These are phyloP conservation scores for Tetranychus urticae DNA, from an alignment of 1,140 invertebrate species.

Conservation along the genomic window DNA sequence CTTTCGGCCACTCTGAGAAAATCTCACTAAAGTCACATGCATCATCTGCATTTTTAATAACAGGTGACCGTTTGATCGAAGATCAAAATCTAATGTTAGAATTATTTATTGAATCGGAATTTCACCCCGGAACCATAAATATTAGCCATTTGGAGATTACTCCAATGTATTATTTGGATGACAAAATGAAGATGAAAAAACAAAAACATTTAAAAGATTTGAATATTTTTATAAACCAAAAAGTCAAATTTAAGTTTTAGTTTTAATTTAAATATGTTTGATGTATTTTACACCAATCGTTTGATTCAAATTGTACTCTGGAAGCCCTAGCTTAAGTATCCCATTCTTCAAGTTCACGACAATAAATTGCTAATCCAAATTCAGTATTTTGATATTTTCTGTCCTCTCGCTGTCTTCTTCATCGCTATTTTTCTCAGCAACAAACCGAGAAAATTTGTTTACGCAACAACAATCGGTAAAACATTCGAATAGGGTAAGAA, in stretches of 20 bases:
- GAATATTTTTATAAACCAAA: background rate
- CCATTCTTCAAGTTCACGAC: slow-evolving; percentile 78
- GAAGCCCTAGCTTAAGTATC: slow-evolving; percentile 49
- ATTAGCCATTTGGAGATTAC: background rate
- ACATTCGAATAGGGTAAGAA: background rate
- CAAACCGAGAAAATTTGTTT: background rate
- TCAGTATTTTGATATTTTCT: slow-evolving; percentile 98
- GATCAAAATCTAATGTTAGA: too few relatives aligned
- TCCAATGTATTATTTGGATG: background rate
- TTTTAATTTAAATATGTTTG: background rate
- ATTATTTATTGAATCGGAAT: background rate
- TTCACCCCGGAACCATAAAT: background rate
- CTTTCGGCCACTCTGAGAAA: too few relatives aligned
- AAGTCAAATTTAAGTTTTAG: background rate
- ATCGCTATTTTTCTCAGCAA: background rate
- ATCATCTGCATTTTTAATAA: too few relatives aligned
- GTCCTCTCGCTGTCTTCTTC: slow-evolving; percentile 38
- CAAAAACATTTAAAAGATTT: background rate
- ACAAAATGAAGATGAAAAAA: background rate
- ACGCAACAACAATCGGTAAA: background rate
- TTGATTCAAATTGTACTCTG: background rate
- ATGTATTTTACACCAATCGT: background rate
- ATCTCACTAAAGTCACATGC: too few relatives aligned
- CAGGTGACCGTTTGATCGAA: too few relatives aligned
- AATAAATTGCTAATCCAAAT: slow-evolving; percentile 82